Percentiles rank a stretch among this genome's conserved stretches.
Conservation (phyloP, 2,888 invertebrate species). For the Hesperia comma region DNA sequence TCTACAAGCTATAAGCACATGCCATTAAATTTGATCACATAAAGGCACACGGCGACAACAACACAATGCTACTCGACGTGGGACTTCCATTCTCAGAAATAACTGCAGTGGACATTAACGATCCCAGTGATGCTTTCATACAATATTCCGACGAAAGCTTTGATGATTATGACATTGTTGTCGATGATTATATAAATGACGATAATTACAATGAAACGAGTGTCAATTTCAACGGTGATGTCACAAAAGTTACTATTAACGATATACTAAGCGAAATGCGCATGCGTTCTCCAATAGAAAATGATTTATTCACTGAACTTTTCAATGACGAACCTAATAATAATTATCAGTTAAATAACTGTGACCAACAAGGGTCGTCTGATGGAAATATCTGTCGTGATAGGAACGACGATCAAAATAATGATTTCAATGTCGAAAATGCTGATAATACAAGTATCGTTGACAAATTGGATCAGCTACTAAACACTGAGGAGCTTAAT, state of each 20-base stretch:
- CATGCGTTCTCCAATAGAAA: neutral
- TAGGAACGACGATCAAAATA: neutral
- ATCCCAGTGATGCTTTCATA: neutral
- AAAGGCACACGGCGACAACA: neutral
- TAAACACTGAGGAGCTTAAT: neutral
- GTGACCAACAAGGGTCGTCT: neutral
- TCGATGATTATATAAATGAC: neutral
- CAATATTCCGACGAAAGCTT: neutral
- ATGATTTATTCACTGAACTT: conserved; percentile 2
- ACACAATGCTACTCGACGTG: neutral
- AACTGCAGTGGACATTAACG: neutral
- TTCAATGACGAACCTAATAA: neutral
- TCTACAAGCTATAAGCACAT: neutral
- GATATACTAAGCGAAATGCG: neutral
- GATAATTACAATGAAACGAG: neutral
- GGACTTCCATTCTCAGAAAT: neutral
- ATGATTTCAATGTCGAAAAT: neutral
- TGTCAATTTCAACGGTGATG: neutral
- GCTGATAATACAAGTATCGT: neutral
- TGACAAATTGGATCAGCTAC: neutral
- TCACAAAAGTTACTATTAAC: neutral
- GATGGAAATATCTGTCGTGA: neutral
- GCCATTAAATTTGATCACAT: neutral
- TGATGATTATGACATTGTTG: neutral
- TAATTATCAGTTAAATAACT: neutral